phyloP scores from a whole-genome alignment of 2,888 invertebrate species.

The Ormia ochracea region DNA sequence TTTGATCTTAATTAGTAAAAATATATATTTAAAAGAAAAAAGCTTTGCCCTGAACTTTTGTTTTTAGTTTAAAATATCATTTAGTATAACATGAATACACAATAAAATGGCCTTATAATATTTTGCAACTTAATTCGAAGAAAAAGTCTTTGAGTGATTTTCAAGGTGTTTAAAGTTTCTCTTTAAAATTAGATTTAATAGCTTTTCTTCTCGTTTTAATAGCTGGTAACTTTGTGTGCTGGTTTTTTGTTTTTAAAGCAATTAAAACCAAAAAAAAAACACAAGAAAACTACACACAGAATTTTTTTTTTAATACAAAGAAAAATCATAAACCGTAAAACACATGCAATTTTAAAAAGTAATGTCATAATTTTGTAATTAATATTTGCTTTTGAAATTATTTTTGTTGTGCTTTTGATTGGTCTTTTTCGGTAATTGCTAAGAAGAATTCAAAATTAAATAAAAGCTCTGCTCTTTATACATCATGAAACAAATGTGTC shows the following conservation, averaged over 20 bases:
- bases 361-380: constrained; percentile 71
- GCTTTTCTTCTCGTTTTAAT: neutral
- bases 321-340: constrained; percentile 57
- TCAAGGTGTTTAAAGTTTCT: constrained; percentile 57
- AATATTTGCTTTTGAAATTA: constrained; percentile 54
- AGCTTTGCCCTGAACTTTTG: neutral
- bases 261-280: constrained; percentile 42
- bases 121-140: constrained; percentile 3
- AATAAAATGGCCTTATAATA: neutral
- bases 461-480: constrained; percentile 24
- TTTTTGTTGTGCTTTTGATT: neutral
- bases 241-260: constrained; percentile 27
- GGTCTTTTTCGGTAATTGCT: constrained; percentile 21
- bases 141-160: constrained; percentile 32
- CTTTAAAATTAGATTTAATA: constrained; percentile 30
- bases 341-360: constrained; percentile 73
- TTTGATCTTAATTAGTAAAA: neutral
- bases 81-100: neutral
- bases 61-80: neutral
- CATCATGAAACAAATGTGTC: constrained; percentile 36
- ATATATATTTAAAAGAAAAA: neutral
- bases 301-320: constrained; percentile 13
- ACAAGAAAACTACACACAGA: neutral
- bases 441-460: constrained; percentile 12
- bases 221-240: constrained; percentile 29